Base-by-base conservation (phyloP, 2,888 invertebrate genomes). In the Panorpa germanica region DNA sequence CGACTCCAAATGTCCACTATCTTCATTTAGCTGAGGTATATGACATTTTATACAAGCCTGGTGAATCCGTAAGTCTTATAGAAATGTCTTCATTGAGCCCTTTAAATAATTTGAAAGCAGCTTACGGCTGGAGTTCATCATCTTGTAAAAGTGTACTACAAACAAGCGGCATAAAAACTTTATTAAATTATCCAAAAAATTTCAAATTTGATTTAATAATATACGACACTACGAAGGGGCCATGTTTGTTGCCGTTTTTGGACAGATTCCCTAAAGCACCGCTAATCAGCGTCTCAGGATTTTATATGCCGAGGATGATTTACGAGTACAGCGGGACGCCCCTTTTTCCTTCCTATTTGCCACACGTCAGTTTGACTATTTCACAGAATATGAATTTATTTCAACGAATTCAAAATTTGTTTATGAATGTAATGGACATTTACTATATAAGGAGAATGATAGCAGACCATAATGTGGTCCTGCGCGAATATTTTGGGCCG, bases 131-230 rank as follows among this genome's bases (percentile, higher is more conserved):
- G n/a, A n/a, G n/a, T n/a, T n/a, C n/a, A n/a, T n/a, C n/a, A n/a
- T n/a, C n/a, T n/a, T n/a, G n/a, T n/a, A n/a, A n/a, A n/a, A n/a
- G n/a, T n/a, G n/a, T n/a, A n/a, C n/a, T n/a, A n/a, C 12, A 14
- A 9, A 14, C 46, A 2, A 34, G 41, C 21, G 45, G 44, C 2
- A n/a, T 45, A 1, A 34, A 39, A 16, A 34, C 29, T 5, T 33
- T 50, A 3, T 31, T 46, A 7, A 35, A 40, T 14, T 47, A 48
- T 37, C 47, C 48, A 2, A 33, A 39, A 22, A 34, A 43, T 20
- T 49, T 48, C 17, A 37, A 42, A 18, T 46, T 49, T 33, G 50
- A 52, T 41, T 30, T 50, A 20, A 43, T 49, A n/a, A 34, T 52
- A 5, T 39, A 46, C 28, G 53, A 52, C 32, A 46, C 42, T 23